Base-by-base conservation (phyloP, 2,113 vertebrate genomes). In the Mesoclemmys tuberculata region DNA sequence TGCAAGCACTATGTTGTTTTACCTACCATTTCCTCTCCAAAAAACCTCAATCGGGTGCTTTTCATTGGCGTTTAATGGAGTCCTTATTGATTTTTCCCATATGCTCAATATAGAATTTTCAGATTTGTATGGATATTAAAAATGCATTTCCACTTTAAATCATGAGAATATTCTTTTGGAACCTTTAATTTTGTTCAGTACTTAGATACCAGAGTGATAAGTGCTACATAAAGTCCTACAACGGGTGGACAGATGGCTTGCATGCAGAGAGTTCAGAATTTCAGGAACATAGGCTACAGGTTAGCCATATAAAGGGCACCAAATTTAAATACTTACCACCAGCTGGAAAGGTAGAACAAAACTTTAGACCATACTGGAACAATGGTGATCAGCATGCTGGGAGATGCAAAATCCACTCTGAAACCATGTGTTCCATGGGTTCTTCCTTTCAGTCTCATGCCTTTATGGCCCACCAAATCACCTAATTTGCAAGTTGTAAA, bases 261-360 rank as follows among this genome's bases (percentile, higher is more conserved):
- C 82, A 41, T 85, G 95, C 93, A 89, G 35, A 64, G 83, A 80
- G 79, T 46, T n/a, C 87, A 79, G 55, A 84, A 88, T 90, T 77
- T 80, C 27, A 46, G 80, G 91, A 87, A 6, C 10, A 29, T 26
- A 88, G 80, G 0, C 38, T 80, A 87, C 82, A 93, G 8, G 85
- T 96, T 74, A 94, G 91, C 78, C 84, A 0, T 2, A 68, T 91
- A 96, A 97, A 97, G 94, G 97, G 94, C 96, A 97, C 38, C 81
- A 46, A 81, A 97, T 96, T 96, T 94, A 95, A 95, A 95, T 90
- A 64, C 0, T 0, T 71, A 86, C 90, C 0, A 90, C 87, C 90
- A 95, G 82, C 95, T 96, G 87, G 95, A 94, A 96, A 80, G 27
- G 61, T 64, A 64, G 31, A 64, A 64, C 31, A 14, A 64, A 97